Conservation (phyloP, 2,888 invertebrate genomes). For the Dugesia japonica region DNA sequence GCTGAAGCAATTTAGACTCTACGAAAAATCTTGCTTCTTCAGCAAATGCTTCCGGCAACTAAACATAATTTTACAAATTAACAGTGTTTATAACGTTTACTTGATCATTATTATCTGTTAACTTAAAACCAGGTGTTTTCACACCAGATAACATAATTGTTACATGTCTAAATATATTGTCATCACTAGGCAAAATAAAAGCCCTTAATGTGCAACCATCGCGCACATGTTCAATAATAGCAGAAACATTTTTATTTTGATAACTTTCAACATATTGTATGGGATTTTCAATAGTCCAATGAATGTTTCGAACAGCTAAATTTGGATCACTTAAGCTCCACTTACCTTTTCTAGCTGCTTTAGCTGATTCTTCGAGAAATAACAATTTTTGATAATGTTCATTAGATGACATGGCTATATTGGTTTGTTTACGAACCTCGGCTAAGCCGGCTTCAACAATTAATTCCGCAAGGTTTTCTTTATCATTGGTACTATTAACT, state of each 20-base stretch:
- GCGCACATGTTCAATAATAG: constrained; percentile 85
- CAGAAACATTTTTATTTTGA: constrained; percentile 67
- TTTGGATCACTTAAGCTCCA: constrained; percentile 45
- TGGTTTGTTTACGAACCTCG: constrained; percentile 52
- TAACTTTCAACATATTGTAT: constrained; percentile 61
- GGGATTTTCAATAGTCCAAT: constrained; percentile 67
- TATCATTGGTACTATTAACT: background rate
- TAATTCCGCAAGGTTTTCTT: constrained; percentile 22
- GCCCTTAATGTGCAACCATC: constrained; percentile 87
- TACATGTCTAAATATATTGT: constrained; percentile 59
- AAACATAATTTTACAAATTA: background rate
- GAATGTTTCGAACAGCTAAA: constrained; percentile 65
- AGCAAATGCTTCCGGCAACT: constrained; percentile 53
- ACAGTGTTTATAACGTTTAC: background rate
- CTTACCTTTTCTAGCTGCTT: constrained; percentile 66
- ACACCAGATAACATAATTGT: constrained; percentile 90
- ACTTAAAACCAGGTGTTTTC: constrained; percentile 38
- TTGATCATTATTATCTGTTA: background rate
- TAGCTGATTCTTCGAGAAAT: constrained; percentile 76
- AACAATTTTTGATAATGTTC: constrained; percentile 52
- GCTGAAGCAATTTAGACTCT: constrained; percentile 71
- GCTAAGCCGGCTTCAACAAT: constrained; percentile 68
- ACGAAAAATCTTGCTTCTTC: constrained; percentile 85
- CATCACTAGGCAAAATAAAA: constrained; percentile 64
- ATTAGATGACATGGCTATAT: constrained; percentile 39